A percentile compares a stretch with the other conserved stretches of the same genome.
These are phyloP conservation scores for Sebastes itinus DNA, from an alignment of 2,797 vertebrate species.

Conservation along the genomic window DNA sequence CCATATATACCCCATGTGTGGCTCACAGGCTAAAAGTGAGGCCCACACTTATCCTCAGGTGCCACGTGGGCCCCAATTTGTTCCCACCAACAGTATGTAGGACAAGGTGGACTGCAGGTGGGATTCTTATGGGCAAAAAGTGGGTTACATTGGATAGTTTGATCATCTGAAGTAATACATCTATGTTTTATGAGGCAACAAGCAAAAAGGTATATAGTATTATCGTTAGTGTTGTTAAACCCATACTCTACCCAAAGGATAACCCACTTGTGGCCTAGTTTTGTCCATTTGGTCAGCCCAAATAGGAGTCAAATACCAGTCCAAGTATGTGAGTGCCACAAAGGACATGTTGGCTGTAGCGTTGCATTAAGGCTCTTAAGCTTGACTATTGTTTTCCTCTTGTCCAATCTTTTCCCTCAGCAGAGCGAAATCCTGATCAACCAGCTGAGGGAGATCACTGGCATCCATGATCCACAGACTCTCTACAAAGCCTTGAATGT, in stretches of 20 bases:
- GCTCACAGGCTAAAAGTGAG: conserved; percentile 2
- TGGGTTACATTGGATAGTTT: neutral
- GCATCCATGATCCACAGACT: neutral
- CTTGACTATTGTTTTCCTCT: neutral
- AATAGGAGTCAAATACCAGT: neutral
- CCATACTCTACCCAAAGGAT: neutral
- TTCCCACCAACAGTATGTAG: neutral
- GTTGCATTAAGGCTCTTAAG: neutral
- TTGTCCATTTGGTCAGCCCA: neutral
- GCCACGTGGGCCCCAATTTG: neutral
- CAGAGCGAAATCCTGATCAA: neutral
- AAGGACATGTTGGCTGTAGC: neutral
- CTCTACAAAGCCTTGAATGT: neutral
- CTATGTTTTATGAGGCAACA: neutral
- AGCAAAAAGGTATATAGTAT: neutral
- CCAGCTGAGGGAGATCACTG: conserved; percentile 3
- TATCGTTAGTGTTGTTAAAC: too few relatives aligned
- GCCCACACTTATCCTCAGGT: neutral
- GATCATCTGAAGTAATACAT: neutral
- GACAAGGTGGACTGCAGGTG: neutral
- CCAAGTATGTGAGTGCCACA: too few relatives aligned
- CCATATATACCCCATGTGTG: conserved; percentile 3
- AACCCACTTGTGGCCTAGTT: neutral
- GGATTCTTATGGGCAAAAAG: neutral
- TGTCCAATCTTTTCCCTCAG: neutral